These are phyloP conservation scores for Hypsopygia costalis DNA, from an alignment of 2,888 invertebrate species.

Conservation along the genomic window DNA sequence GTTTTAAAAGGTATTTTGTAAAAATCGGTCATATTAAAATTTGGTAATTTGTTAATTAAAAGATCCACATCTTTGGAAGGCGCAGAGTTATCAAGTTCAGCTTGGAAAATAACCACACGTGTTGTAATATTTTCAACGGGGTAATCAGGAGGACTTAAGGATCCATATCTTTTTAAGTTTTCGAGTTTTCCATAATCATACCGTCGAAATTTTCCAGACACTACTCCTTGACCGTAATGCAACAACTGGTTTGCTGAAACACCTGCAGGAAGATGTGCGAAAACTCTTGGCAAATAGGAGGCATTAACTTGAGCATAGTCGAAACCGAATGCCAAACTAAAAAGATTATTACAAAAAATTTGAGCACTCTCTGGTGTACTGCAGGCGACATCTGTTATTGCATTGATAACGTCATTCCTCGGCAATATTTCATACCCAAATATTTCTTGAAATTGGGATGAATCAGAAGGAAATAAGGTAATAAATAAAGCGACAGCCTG, in stretches of 20 bases:
- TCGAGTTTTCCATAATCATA: not conserved
- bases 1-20: too few species aligned
- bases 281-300: not conserved
- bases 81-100: too few species aligned
- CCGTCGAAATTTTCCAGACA: slow-evolving; percentile 1
- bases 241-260: not conserved
- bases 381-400: not conserved
- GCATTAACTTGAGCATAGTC: slow-evolving; percentile 1
- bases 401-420: not conserved
- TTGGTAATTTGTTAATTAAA: too few species aligned
- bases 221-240: not conserved
- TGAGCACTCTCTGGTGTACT: not conserved
- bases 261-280: not conserved
- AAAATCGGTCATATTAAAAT: too few species aligned
- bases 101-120: too few species aligned
- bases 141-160: not conserved
- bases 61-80: too few species aligned
- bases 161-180: not conserved
- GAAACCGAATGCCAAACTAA: not conserved
- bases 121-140: too few species aligned
- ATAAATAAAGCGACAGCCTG: not conserved
- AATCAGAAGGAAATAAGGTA: not conserved
- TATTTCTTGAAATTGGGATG: not conserved
- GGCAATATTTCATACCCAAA: slow-evolving; percentile 4
- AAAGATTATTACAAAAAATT: not conserved